A percentile compares a stretch with the other conserved stretches of the same genome.
Conservation (phyloP, 2,888 invertebrate genomes). For the Sphaerolaimus hirsutus region DNA sequence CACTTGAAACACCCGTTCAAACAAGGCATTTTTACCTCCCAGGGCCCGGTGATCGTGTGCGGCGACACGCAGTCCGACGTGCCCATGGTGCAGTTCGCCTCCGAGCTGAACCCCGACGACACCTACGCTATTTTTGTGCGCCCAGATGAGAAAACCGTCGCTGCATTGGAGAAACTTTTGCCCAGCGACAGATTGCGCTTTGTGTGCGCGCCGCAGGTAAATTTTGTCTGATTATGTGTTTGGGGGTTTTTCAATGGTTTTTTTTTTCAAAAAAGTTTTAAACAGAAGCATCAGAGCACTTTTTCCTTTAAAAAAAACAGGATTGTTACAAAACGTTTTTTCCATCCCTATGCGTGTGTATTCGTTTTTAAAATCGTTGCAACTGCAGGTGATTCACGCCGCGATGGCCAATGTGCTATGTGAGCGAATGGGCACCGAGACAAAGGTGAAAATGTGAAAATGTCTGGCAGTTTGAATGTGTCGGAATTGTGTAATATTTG, state of each 20-base stretch:
- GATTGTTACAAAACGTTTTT: too few species aligned
- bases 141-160: neutral
- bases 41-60: constrained; percentile 16
- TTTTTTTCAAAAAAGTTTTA: too few species aligned
- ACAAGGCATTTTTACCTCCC: neutral
- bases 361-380: too few species aligned
- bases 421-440: neutral
- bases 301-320: too few species aligned
- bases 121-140: constrained; percentile 4
- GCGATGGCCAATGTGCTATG: constrained; percentile 11
- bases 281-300: too few species aligned
- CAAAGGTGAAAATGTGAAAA: too few species aligned
- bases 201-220: neutral
- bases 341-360: too few species aligned
- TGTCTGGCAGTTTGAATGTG: too few species aligned
- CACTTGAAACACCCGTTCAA: too few species aligned
- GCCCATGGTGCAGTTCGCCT: constrained; percentile 16
- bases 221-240: too few species aligned
- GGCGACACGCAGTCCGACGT: constrained; percentile 21
- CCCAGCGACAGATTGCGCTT: neutral
- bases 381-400: constrained; percentile 22
- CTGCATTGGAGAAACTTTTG: neutral
- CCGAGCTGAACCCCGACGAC: neutral
- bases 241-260: too few species aligned
- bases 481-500: too few species aligned